Conservation (phyloP, 2,113 vertebrate species). For the Oenanthe oenanthe region DNA sequence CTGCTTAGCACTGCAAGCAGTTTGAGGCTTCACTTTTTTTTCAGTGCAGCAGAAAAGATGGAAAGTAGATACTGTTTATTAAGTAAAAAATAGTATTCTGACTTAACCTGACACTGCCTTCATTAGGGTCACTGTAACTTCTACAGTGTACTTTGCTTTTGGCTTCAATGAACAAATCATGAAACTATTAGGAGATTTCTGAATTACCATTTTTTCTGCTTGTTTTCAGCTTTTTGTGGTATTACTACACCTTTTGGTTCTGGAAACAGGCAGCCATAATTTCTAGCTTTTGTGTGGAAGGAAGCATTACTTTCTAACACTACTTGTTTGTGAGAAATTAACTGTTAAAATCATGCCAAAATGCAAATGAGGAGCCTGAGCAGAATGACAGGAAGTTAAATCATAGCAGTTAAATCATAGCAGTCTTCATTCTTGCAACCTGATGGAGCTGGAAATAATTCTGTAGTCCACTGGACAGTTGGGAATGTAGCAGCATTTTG, state of each 20-base stretch:
- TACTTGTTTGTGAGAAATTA: constrained; percentile 46
- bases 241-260: not conserved
- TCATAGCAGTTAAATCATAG: constrained; percentile 31
- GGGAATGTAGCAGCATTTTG: not conserved
- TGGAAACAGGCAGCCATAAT: not conserved
- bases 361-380: constrained; percentile 44
- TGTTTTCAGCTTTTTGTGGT: not conserved
- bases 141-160: not conserved
- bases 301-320: constrained; percentile 22
- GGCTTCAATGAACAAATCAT: not conserved
- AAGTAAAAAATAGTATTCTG: not conserved
- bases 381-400: constrained; percentile 46
- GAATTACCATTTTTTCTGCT: not conserved
- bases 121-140: not conserved
- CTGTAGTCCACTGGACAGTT: not conserved
- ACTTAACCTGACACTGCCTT: not conserved
- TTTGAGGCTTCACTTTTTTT: not conserved
- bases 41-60: not conserved
- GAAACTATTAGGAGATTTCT: not conserved
- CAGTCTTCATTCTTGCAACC: not conserved
- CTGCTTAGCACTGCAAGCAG: not conserved
- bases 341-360: constrained; percentile 44
- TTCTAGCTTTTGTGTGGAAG: not conserved
- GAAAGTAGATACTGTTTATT: not conserved
- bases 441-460: not conserved